Base-by-base conservation (phyloP, 1,140 invertebrate species). In the Plutomurus gul region DNA sequence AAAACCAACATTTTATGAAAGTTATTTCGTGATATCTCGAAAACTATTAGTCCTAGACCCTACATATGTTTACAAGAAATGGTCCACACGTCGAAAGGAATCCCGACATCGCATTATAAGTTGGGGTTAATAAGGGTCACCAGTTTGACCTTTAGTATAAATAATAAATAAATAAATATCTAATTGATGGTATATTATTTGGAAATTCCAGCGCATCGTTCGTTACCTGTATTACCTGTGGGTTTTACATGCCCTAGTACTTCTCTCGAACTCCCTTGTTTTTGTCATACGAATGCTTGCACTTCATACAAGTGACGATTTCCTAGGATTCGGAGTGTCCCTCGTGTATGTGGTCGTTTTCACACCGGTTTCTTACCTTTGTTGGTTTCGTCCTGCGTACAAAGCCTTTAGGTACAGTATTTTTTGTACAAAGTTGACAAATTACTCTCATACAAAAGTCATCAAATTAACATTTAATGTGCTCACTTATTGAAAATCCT, bases 351-450 rank as follows among this genome's bases (percentile, higher is more conserved):
- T 96, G 75, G 84, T 96, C 25, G 87, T 99, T 8, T 97, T 99
- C 86, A 96, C 95, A 11, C 98, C 98, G 25, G 95, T 97, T 86
- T 98, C 98, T 47, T 99, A 98, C 86, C 86, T 99, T 6, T 99
- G 97, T 87, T 99, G 98, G 98, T 97, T 94, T 85, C 88, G 94
- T 86, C 93, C 93, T 51, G 89, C 93, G 8, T 95, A 95, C 86
- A 95, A 94, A 87, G 94, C 93, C 78, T 95, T 95, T 88, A 92
- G 92, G 93, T 94, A 86, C 1, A 7, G 22, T 82, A 22, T 10
- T 51, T 40, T 76, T 11, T 49, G 70, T 77, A 46, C 49, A 73
- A 78, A 27, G 79, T 77, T 78, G 82, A 79, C 82, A 84, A 77
- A 83, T 75, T 76, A 81, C 7, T 25, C 20, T 51, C 8, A 25